Conservation (phyloP, 2,113 vertebrate genomes). For the Scomber japonicus region DNA sequence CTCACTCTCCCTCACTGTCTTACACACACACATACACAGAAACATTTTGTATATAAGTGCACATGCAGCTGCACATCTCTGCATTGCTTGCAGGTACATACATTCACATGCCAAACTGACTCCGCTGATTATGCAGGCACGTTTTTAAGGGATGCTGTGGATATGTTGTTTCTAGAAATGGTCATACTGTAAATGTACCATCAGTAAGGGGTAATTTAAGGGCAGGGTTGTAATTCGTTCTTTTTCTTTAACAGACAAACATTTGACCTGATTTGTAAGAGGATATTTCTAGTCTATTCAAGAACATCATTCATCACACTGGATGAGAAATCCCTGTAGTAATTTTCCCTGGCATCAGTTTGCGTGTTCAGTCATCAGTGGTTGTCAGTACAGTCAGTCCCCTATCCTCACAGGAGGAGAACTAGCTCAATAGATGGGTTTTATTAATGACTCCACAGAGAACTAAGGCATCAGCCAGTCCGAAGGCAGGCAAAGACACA, state of each 20-base stretch:
- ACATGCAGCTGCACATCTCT: slow-evolving; percentile 25
- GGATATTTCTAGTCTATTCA: slow-evolving; percentile 46
- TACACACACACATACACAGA: slow-evolving; percentile 9
- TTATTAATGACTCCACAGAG: slow-evolving; percentile 80
- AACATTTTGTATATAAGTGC: background rate
- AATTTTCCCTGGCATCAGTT: slow-evolving; percentile 68
- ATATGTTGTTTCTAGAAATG: background rate
- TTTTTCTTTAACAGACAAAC: slow-evolving; percentile 30
- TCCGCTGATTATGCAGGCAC: slow-evolving; percentile 9
- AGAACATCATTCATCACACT: slow-evolving; percentile 52
- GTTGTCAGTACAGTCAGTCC: slow-evolving; percentile 72
- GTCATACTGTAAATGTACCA: background rate
- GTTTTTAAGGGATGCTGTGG: slow-evolving; percentile 1
- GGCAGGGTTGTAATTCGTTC: slow-evolving; percentile 5
- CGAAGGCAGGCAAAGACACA: slow-evolving; percentile 66
- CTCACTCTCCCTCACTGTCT: background rate
- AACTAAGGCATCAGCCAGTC: slow-evolving; percentile 74
- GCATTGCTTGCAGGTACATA: slow-evolving; percentile 39
- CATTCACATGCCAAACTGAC: slow-evolving; percentile 20
- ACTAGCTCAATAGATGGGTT: slow-evolving; percentile 74
- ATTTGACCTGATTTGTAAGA: slow-evolving; percentile 26
- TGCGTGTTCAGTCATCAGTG: slow-evolving; percentile 68
- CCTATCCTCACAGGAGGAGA: slow-evolving; percentile 72
- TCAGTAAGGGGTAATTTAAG: background rate
- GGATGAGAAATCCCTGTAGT: slow-evolving; percentile 67